Evolutionary conservation across 2,888 invertebrate species (phyloP).

Genomic region (Cosmopolites sordidus): DNA sequence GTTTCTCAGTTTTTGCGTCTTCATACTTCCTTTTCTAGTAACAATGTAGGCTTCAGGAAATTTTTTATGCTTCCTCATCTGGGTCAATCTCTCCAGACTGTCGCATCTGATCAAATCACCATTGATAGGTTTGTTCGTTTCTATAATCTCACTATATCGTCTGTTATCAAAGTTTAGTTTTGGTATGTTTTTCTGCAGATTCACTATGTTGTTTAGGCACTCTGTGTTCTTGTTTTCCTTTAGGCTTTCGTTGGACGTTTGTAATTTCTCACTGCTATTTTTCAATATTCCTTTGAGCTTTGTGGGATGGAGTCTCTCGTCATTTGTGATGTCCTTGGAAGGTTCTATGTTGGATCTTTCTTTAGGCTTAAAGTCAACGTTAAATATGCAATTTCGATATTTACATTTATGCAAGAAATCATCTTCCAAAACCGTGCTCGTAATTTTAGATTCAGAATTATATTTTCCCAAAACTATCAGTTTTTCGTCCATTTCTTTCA

Average conservation of each 20-base stretch:
- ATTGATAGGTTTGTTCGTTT: conserved; percentile 47
- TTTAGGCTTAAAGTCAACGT: conserved; percentile 45
- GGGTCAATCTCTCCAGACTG: conserved; percentile 45
- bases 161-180: conserved; percentile 39
- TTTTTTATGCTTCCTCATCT: conserved; percentile 40
- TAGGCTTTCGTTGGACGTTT: conserved; percentile 16
- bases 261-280: conserved; percentile 37
- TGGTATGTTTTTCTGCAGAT: conserved; percentile 33
- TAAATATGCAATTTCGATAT: conserved; percentile 48
- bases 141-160: conserved; percentile 53
- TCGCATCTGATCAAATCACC: conserved; percentile 49
- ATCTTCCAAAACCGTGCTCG: conserved; percentile 25
- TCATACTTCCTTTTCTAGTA: conserved; percentile 37
- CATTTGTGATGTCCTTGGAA: neutral
- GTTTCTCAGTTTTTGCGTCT: conserved; percentile 31
- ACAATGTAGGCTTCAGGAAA: conserved; percentile 50
- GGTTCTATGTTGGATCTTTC: conserved; percentile 42
- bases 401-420: conserved; percentile 46
- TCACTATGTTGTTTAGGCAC: conserved; percentile 35
- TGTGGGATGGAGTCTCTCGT: conserved; percentile 25
- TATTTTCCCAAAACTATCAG: conserved; percentile 26
- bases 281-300: conserved; percentile 41
- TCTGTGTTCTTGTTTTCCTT: conserved; percentile 29
- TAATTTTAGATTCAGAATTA: conserved; percentile 31
- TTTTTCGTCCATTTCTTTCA: neutral